These are phyloP conservation scores for Arothron firmamentum DNA, from an alignment of 2,113 vertebrate genomes.

Conservation along the genomic window DNA sequence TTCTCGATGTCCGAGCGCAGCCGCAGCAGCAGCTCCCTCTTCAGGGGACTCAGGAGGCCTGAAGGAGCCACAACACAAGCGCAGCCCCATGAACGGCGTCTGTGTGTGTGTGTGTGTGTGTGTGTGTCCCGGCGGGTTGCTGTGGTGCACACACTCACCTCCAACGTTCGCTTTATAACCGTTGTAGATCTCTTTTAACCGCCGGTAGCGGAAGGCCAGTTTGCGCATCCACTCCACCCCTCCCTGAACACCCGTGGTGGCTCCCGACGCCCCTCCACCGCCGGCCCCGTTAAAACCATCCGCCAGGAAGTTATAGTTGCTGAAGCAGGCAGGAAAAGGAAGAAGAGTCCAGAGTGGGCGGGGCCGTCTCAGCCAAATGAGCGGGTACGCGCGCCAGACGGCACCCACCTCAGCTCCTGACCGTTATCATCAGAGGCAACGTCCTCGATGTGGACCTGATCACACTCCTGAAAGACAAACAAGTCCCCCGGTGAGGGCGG, in stretches of 20 bases:
- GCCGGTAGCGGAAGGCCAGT: slow-evolving; percentile 93
- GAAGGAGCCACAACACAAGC: neutral
- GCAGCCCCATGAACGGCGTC: neutral
- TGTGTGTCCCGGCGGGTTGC: too few relatives aligned
- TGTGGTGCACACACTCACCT: slow-evolving; percentile 70
- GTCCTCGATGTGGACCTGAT: slow-evolving; percentile 97
- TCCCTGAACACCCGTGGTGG: slow-evolving; percentile 84
- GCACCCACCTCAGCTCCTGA: slow-evolving; percentile 90
- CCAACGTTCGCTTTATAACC: slow-evolving; percentile 87
- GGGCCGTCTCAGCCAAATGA: too few relatives aligned
- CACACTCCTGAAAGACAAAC: slow-evolving; percentile 84
- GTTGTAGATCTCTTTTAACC: slow-evolving; percentile 94
- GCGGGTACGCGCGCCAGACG: too few relatives aligned
- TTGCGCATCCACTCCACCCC: slow-evolving; percentile 99
- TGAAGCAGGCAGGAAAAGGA: slow-evolving; percentile 35
- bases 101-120: too few relatives aligned
- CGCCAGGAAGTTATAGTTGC: slow-evolving; percentile 92
- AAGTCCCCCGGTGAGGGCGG: neutral
- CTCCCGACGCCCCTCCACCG: slow-evolving; percentile 74
- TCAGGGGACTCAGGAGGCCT: slow-evolving; percentile 90
- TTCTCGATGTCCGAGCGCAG: slow-evolving; percentile 90
- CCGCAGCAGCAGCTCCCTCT: slow-evolving; percentile 85
- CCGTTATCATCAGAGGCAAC: slow-evolving; percentile 97
- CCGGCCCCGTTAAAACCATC: slow-evolving; percentile 90
- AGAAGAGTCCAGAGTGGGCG: neutral